phyloP scores from a whole-genome alignment of 2,888 invertebrate genomes.

The Eurytoma californica region DNA sequence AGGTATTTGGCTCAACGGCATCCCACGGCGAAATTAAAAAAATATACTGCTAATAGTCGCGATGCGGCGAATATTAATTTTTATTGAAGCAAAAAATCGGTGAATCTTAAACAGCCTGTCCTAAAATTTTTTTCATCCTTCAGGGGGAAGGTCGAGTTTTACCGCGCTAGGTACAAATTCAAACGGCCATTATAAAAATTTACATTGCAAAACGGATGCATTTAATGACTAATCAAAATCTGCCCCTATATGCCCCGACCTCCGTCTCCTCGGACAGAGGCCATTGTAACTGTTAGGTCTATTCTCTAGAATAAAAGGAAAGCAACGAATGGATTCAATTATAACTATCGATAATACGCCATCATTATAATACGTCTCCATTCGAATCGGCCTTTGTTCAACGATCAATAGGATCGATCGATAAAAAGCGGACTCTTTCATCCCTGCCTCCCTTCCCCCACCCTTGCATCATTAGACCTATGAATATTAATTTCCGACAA shows the following conservation, averaged over 20 bases:
- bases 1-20: slow-evolving; percentile 38
- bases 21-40: slow-evolving; percentile 17
- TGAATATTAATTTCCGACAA: slow-evolving; percentile 49
- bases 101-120: no score
- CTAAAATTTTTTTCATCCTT: slow-evolving; percentile 4
- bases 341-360: slow-evolving; percentile 15
- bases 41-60: slow-evolving; percentile 42
- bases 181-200: slow-evolving; percentile 8
- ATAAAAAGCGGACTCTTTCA: not conserved
- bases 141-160: no score
- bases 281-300: not conserved
- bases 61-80: slow-evolving; percentile 28
- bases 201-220: slow-evolving; percentile 48
- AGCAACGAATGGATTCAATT: slow-evolving; percentile 10
- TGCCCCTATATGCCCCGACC: slow-evolving; percentile 33
- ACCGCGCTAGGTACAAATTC: slow-evolving; percentile 7
- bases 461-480: slow-evolving; percentile 13
- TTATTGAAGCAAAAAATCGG: slow-evolving; percentile 18
- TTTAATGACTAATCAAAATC: slow-evolving; percentile 59
- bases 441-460: not conserved
- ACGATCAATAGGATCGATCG: slow-evolving; percentile 15
- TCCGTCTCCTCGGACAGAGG: no score
- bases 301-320: not conserved
- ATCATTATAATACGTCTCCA: not conserved
- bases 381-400: slow-evolving; percentile 9